phyloP scores from a whole-genome alignment of 2,113 vertebrate genomes.

The Carlito syrichta region DNA sequence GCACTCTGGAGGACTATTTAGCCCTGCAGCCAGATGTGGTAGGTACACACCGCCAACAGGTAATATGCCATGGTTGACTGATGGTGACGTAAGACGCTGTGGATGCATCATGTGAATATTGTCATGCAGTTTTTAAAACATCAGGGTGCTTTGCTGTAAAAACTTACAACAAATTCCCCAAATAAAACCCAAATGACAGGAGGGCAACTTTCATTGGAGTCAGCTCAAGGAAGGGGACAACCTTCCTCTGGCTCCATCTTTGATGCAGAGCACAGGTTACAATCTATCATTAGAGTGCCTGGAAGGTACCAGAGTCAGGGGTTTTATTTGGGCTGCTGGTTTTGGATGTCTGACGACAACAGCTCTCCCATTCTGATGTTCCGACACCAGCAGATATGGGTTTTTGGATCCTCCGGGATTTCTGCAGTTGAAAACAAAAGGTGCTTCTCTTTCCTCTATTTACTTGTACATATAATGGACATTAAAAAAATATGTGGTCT shows the following conservation, averaged over 20 bases:
- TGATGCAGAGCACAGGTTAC: not conserved
- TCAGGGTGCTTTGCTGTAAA: not conserved
- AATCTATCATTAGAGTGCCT: fast-evolving
- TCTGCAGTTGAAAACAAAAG: not conserved
- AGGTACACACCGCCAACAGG: not conserved
- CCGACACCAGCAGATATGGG: not conserved
- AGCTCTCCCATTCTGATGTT: not conserved
- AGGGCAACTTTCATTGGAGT: not conserved
- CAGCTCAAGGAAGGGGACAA: not conserved
- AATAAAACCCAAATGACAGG: not conserved
- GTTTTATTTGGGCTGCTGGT: not conserved
- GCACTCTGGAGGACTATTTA: not conserved
- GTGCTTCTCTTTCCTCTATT: not conserved
- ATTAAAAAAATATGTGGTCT: not conserved
- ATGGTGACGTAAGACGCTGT: fast-evolving
- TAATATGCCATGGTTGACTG: not conserved
- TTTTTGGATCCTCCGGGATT: not conserved
- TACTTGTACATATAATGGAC: not conserved
- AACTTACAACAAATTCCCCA: not conserved
- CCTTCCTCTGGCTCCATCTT: not conserved
- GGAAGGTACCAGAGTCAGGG: fast-evolving
- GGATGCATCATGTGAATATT: fast-evolving
- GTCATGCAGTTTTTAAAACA: not conserved
- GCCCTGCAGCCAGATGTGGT: not conserved
- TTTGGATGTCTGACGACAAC: fast-evolving